Evolutionary conservation across 2,797 vertebrate species (phyloP).

Genomic region (Lagothrix lagotricha): DNA sequence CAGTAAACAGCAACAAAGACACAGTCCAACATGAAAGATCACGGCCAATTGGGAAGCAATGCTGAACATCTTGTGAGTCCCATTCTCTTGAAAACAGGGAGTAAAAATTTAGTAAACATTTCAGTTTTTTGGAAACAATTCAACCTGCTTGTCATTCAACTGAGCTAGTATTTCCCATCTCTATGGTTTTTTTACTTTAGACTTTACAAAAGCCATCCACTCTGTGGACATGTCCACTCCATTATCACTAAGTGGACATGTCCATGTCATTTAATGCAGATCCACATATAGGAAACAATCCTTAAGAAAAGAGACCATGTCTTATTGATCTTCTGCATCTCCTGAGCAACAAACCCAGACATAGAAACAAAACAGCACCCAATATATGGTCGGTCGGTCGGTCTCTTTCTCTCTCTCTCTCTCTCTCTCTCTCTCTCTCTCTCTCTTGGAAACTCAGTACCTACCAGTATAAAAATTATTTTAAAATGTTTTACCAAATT

Average conservation of each 20-base stretch:
- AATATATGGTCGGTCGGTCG: background rate
- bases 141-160: background rate
- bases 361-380: background rate
- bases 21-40: no score
- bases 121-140: background rate
- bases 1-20: background rate
- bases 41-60: background rate
- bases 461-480: background rate
- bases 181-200: background rate
- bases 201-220: background rate
- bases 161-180: background rate
- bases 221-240: background rate
- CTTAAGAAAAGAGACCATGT: background rate
- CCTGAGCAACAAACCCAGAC: background rate
- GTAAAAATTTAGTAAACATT: background rate
- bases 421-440: background rate
- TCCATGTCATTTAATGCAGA: background rate
- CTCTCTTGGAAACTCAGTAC: background rate
- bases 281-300: background rate
- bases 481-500: background rate
- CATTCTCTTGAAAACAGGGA: background rate
- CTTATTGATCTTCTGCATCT: background rate
- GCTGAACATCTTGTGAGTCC: background rate
- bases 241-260: background rate
- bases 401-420: no score